Conservation (phyloP, 2,797 vertebrate species). For the Siniperca scherzeri region DNA sequence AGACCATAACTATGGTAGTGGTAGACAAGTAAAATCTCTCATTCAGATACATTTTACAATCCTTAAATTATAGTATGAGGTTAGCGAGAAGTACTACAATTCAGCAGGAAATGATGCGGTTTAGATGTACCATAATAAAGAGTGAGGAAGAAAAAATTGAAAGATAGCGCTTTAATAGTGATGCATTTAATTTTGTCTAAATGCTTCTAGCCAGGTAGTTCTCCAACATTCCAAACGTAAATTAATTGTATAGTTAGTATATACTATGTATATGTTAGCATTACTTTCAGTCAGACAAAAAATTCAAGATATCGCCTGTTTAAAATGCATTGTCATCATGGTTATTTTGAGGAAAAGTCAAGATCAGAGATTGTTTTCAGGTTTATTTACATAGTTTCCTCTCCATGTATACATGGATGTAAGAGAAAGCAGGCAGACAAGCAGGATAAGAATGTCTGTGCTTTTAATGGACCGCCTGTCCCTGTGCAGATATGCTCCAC, state of each 20-base stretch:
- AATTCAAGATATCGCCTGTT: conserved; percentile 1
- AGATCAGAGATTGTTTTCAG: conserved; percentile 39
- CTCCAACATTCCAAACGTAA: not conserved
- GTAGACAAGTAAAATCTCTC: not conserved
- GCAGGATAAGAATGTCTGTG: conserved; percentile 72
- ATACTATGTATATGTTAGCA: not conserved
- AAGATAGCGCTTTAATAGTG: not conserved
- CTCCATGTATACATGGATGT: conserved; percentile 62
- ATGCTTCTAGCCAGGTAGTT: not conserved
- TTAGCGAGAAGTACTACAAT: not conserved
- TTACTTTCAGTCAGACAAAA: not conserved
- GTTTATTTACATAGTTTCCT: conserved; percentile 58
- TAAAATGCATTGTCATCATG: conserved; percentile 50
- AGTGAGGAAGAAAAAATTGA: not conserved
- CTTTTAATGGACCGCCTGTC: conserved; percentile 79
- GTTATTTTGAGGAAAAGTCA: conserved; percentile 44
- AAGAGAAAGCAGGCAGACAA: conserved; percentile 64
- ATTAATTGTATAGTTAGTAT: not conserved
- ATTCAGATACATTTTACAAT: not conserved
- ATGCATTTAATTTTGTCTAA: not conserved
- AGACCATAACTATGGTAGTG: not conserved
- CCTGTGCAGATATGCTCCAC: conserved; percentile 81
- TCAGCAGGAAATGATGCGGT: not conserved
- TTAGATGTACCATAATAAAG: not conserved
- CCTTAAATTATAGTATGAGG: not conserved